Conservation (phyloP, 2,888 invertebrate genomes). For the Aphelenchoides bicaudatus region DNA sequence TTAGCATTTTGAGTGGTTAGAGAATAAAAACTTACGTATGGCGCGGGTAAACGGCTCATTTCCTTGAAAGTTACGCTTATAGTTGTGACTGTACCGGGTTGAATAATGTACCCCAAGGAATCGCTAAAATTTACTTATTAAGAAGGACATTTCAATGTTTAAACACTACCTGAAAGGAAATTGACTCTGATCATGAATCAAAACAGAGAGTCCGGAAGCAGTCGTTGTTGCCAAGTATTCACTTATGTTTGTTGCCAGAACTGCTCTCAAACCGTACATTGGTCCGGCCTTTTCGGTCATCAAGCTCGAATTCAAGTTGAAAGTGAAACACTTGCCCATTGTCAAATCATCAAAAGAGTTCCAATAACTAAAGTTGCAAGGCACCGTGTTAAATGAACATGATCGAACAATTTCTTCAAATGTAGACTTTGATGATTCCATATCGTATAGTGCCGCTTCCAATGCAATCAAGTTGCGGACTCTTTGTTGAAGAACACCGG, state of each 20-base stretch:
- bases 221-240: constrained; percentile 57
- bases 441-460: constrained; percentile 22
- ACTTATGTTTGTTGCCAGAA: constrained; percentile 56
- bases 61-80: constrained; percentile 56
- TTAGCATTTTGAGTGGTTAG: constrained; percentile 43
- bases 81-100: constrained; percentile 54
- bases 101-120: constrained; percentile 57
- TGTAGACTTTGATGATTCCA: background rate
- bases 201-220: constrained; percentile 58
- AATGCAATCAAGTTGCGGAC: constrained; percentile 27
- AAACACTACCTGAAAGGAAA: constrained; percentile 61
- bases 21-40: background rate
- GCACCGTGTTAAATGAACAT: constrained; percentile 34
- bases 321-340: constrained; percentile 35
- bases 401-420: constrained; percentile 21
- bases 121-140: too few relatives aligned
- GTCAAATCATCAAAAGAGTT: constrained; percentile 22
- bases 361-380: constrained; percentile 25
- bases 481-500: constrained; percentile 28
- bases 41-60: background rate
- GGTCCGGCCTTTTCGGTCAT: constrained; percentile 31
- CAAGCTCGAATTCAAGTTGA: constrained; percentile 27
- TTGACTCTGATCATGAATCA: constrained; percentile 56
- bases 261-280: constrained; percentile 45
- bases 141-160: too few relatives aligned